Base-by-base conservation (phyloP, 2,888 invertebrate species). In the Bhutanitis thaidina region DNA sequence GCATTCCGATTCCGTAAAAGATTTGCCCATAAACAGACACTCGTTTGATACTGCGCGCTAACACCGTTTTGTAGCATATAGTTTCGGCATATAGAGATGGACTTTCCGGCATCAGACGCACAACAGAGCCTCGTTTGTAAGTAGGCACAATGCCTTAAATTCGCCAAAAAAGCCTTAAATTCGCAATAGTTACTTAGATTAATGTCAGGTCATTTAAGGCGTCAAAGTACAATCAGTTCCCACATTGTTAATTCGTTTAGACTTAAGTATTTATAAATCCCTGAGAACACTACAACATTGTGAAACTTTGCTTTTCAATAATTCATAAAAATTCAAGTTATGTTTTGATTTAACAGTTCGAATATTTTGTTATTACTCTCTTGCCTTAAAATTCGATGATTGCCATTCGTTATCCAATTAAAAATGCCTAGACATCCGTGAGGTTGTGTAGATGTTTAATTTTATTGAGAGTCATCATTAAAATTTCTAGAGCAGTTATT, bases 261-360 rank as follows among this genome's bases (percentile, higher is more conserved):
- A 16, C 35, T 25, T 39, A 51, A 35, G 30, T 25, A 37, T 40
- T 32, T 32, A 36, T 9, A 32, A 46, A 36, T 14, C 37, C n/a
- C 41, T 43, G 43, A 38, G 46, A 46, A 52, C 30, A 47, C 25
- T 20, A 41, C 43, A 37, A 46, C 27, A 36, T 43, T 46, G 52
- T 37, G 32, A 25, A 46, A 43, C 14, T 47, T 10, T 13, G 12
- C 12, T 32, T 5, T 47, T 41, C 8, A 34, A 46, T 43, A 52
- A 52, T 43, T 52, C 13, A 43, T 37, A 32, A 46, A 48, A 41
- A 52, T 47, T 25, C 43, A 4, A 35, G 50, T 40, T 40, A 50
- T 20, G 35, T 15, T 34, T 39, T 45, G 27, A 45, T 16, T 27
- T 39, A 30, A 39, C 27, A 25, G 15, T 14, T 12, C 27, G 12